Base-by-base conservation (phyloP, 2,113 vertebrate genomes). In the Notothenia coriiceps region DNA sequence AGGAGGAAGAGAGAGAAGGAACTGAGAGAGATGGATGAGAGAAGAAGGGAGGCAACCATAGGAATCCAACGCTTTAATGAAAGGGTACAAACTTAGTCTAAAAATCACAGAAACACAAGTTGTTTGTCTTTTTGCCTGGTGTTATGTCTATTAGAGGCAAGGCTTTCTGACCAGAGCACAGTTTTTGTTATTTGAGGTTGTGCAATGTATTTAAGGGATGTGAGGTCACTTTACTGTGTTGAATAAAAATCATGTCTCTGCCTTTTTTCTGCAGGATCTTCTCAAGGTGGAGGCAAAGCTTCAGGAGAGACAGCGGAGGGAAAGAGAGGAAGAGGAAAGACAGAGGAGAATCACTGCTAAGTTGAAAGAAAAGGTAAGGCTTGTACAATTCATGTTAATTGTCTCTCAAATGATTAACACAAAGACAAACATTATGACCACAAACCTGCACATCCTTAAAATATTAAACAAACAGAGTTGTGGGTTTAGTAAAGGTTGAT, bases 301-400 rank as follows among this genome's bases (percentile, higher is more conserved):
- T 81, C 90, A 95, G 68, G 95, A 96, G 59, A 97, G 93, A 79
- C 95, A 95, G 43, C 76, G 84, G 79, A 95, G 92, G 79, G 95
- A 96, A 86, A 83, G 87, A 66, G 92, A 95, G 83, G 95, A 95
- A 60, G 67, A 54, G 75, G 94, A 97, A 86, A 94, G 93, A 89
- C 93, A 96, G 87, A 95, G 85, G 86, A 94, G 91, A 81, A 63
- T 96, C n/a, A 60, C 93, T 72, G 85, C 92, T 18, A 96, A 94
- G 74, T 77, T 98, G 33, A 98, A 95, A 89, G 93, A 97, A 70
- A 97, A 97, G 95, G 98, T 98, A 84, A 79, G 55, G 2, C 17
- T 17, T 44, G 12, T 9, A n/a, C 4, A 14, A n/a, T 17, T 18
- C 14, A 60, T 35, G 1, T 29, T 2, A 22, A 47, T 14, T 20